Evolutionary conservation across 2,797 vertebrate genomes (phyloP).

Genomic region (Melanotaenia pygmaea): DNA sequence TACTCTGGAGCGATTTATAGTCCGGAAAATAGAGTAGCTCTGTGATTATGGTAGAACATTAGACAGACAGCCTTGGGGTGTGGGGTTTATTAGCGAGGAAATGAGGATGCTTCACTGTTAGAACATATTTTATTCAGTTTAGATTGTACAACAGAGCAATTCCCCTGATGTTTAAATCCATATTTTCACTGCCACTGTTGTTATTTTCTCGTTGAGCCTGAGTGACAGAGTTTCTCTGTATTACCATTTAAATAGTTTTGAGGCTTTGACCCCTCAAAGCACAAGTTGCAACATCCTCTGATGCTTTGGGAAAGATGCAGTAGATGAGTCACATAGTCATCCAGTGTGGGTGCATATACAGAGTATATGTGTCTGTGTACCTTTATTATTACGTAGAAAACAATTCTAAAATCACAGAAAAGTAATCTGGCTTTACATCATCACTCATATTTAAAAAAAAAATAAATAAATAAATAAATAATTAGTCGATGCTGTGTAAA

Average conservation of each 20-base stretch:
- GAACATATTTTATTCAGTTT: slow-evolving; percentile 10
- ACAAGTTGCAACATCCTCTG: background rate
- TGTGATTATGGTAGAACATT: slow-evolving; percentile 44
- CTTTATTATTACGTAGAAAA: too few species aligned
- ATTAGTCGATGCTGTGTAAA: too few species aligned
- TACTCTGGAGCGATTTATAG: too few species aligned
- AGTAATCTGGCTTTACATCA: background rate
- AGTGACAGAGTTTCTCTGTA: background rate
- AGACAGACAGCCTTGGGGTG: slow-evolving; percentile 27
- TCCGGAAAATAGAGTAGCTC: slow-evolving; percentile 8
- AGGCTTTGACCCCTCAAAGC: slow-evolving; percentile 1
- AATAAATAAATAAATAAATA: too few species aligned
- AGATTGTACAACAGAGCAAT: slow-evolving; percentile 14
- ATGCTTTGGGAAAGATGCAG: slow-evolving; percentile 9
- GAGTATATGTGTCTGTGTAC: background rate
- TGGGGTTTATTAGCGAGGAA: slow-evolving; percentile 41
- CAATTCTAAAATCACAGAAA: too few species aligned
- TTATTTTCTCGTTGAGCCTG: slow-evolving; percentile 3
- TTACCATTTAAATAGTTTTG: slow-evolving; percentile 13
- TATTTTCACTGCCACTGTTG: background rate
- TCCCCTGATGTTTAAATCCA: background rate
- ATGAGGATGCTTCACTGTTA: background rate
- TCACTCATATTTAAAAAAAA: background rate
- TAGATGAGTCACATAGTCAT: background rate
- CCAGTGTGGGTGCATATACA: background rate